Conservation (phyloP, 2,113 vertebrate species). For the Pagrus major region DNA sequence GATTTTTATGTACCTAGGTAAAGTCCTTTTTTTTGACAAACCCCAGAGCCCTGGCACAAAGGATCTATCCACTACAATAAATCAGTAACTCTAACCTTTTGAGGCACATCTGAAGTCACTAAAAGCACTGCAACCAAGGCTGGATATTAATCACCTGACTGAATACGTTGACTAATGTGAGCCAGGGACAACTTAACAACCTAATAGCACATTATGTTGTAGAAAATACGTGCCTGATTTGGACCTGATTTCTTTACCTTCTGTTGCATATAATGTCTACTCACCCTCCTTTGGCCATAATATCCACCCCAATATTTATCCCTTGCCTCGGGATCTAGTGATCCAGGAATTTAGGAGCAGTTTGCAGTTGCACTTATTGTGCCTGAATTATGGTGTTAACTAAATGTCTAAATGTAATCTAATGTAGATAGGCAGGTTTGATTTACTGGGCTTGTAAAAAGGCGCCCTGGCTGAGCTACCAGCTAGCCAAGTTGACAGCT, state of each 20-base stretch:
- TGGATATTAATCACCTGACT: no score
- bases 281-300: not conserved
- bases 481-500: constrained; percentile 16
- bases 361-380: not conserved
- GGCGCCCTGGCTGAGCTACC: not conserved
- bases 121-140: no score
- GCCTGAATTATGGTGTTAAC: not conserved
- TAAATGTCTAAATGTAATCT: not conserved
- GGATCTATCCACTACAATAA: no score
- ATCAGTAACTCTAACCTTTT: no score
- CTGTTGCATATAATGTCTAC: not conserved
- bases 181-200: no score
- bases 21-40: no score
- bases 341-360: not conserved
- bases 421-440: not conserved
- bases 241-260: not conserved
- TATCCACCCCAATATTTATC: not conserved
- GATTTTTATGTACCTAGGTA: no score
- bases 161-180: no score
- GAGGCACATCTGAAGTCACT: no score
- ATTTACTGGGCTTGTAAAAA: not conserved
- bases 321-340: not conserved
- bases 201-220: no score
- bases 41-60: no score
- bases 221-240: no score